A percentile compares a stretch with the other conserved stretches of the same genome.
Evolutionary conservation across 2,797 vertebrate genomes (phyloP).

Genomic region (Sebastes diploproa): DNA sequence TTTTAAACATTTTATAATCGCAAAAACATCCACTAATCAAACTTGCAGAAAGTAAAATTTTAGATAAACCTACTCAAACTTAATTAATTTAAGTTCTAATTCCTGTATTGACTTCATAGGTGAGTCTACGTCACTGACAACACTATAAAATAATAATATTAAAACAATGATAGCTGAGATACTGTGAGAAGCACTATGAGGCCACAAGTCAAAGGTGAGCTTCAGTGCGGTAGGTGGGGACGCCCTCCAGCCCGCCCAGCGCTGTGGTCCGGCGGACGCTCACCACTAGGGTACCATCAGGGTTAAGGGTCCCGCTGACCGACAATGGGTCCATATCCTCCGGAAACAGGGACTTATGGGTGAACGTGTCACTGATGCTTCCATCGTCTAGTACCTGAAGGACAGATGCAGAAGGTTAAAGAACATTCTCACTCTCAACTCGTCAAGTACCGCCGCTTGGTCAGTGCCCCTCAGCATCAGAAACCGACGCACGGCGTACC

Average conservation of each 20-base stretch:
- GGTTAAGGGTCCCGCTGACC: slow-evolving; percentile 76
- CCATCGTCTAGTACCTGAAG: slow-evolving; percentile 85
- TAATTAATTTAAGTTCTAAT: background rate
- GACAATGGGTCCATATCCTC: slow-evolving; percentile 88
- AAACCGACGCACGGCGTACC: too few relatives aligned
- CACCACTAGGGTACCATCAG: slow-evolving; percentile 78
- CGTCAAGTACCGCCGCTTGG: too few relatives aligned
- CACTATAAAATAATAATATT: background rate
- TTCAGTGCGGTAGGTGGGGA: slow-evolving; percentile 67
- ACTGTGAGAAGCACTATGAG: background rate
- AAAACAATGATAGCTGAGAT: background rate
- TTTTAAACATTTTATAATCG: too few relatives aligned
- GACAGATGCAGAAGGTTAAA: background rate
- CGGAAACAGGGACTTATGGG: slow-evolving; percentile 86
- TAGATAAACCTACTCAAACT: background rate
- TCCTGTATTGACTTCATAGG: background rate
- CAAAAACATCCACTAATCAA: background rate
- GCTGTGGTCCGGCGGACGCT: slow-evolving; percentile 60
- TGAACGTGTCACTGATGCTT: slow-evolving; percentile 83
- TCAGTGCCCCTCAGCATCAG: too few relatives aligned
- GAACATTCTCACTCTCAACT: too few relatives aligned
- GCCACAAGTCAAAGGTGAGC: slow-evolving; percentile 65
- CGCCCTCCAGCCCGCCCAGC: fast-evolving
- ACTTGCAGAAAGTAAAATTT: background rate
- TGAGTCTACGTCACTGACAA: background rate